Conservation (phyloP, 2,888 invertebrate species). For the Macrophya alboannulata region DNA sequence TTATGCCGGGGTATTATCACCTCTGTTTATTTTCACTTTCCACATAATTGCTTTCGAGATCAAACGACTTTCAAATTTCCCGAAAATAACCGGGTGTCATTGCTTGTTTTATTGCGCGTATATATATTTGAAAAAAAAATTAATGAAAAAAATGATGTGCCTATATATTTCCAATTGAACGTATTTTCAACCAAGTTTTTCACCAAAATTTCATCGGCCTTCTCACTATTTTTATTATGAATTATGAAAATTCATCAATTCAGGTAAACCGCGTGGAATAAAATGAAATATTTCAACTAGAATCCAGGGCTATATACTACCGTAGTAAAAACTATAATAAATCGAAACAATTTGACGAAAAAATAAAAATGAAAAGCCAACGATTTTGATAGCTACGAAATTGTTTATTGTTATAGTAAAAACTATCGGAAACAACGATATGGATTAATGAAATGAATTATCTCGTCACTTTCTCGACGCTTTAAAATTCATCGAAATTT, state of each 20-base stretch:
- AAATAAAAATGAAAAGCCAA: neutral
- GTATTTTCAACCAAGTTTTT: neutral
- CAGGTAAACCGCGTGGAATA: neutral
- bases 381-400: neutral
- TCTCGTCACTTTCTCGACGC: neutral
- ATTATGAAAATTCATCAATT: neutral
- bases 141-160: neutral
- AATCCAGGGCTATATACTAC: no score
- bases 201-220: neutral
- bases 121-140: neutral
- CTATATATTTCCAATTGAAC: no score
- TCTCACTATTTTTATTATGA: neutral
- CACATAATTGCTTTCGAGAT: neutral
- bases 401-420: neutral
- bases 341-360: neutral
- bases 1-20: constrained; percentile 20
- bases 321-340: neutral
- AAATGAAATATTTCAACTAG: no score
- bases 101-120: neutral
- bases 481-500: neutral
- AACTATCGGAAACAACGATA: neutral
- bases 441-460: neutral
- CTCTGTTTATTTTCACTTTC: constrained; percentile 27
- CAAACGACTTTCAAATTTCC: neutral
- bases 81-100: neutral